A percentile compares a stretch with the other conserved stretches of the same genome.
phyloP scores from a whole-genome alignment of 2,888 invertebrate species.

The Heliconius hortense region DNA sequence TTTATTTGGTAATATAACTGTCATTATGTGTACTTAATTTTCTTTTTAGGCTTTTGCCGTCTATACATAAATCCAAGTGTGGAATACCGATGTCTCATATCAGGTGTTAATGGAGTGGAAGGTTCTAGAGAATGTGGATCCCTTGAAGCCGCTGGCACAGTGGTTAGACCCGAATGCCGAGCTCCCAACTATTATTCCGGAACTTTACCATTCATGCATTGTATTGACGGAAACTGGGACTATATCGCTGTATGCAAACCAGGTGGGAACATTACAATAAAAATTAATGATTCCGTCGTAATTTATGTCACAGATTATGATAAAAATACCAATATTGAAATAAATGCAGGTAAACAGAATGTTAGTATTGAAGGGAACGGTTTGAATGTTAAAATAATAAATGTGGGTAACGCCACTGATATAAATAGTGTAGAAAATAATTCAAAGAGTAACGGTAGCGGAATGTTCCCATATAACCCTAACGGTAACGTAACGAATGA shows the following conservation, averaged over 20 bases:
- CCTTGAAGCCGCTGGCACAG: conserved; percentile 54
- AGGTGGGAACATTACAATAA: conserved; percentile 53
- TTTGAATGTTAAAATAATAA: conserved; percentile 8
- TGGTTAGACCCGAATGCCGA: conserved; percentile 53
- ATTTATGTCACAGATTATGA: conserved; percentile 28
- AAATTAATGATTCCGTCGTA: conserved; percentile 19
- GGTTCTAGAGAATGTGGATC: conserved; percentile 51
- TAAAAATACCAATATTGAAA: conserved; percentile 22
- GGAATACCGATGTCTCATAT: conserved; percentile 52
- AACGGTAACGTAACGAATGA: not conserved
- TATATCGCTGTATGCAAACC: conserved; percentile 54
- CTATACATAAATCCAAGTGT: conserved; percentile 54
- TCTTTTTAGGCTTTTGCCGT: conserved; percentile 54
- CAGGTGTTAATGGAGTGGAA: conserved; percentile 35
- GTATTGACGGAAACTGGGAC: conserved; percentile 59
- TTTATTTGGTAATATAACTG: too few species aligned
- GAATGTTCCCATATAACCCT: not conserved
- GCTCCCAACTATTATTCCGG: conserved; percentile 54
- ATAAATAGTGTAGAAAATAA: not conserved
- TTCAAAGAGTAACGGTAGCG: conserved; percentile 5
- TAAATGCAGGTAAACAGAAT: conserved; percentile 22
- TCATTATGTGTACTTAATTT: not conserved
- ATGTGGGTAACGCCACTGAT: not conserved
- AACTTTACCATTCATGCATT: conserved; percentile 52
- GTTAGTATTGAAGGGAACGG: conserved; percentile 18